Conservation (phyloP, 2,888 invertebrate species). For the Aproaerema taeniolella region DNA sequence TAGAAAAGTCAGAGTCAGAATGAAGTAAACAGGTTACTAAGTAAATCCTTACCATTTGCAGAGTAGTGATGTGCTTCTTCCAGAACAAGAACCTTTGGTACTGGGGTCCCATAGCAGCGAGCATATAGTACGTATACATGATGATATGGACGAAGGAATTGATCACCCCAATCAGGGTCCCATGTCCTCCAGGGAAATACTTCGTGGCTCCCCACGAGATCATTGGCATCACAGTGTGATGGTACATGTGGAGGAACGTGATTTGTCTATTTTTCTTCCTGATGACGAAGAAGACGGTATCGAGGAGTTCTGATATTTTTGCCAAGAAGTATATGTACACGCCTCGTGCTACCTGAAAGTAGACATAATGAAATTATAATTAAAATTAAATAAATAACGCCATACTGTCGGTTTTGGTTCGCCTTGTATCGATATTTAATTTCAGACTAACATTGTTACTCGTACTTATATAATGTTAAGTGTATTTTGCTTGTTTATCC, state of each 20-base stretch:
- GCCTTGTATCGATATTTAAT: too few species aligned
- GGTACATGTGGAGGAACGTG: constrained; percentile 93
- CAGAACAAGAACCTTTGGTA: constrained; percentile 94
- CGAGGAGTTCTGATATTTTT: constrained; percentile 92
- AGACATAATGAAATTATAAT: too few species aligned
- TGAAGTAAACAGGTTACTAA: too few species aligned
- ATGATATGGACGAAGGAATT: constrained; percentile 97
- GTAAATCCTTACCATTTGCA: constrained; percentile 86
- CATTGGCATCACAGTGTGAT: constrained; percentile 96
- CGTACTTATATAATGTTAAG: too few species aligned
- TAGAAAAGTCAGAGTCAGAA: too few species aligned
- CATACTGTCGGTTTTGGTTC: too few species aligned
- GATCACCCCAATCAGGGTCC: constrained; percentile 92
- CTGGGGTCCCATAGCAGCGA: constrained; percentile 92
- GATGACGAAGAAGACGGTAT: constrained; percentile 95
- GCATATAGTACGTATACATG: constrained; percentile 95
- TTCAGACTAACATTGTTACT: too few species aligned
- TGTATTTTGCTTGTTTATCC: too few species aligned
- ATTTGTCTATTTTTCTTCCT: constrained; percentile 94
- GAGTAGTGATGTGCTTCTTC: constrained; percentile 93
- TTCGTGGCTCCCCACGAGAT: constrained; percentile 95
- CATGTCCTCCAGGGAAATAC: constrained; percentile 92
- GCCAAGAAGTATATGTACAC: constrained; percentile 93
- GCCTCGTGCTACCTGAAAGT: constrained; percentile 78
- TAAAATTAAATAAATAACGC: too few species aligned